A percentile compares a stretch with the other conserved stretches of the same genome.
Evolutionary conservation across 1,140 invertebrate genomes (phyloP).

Genomic region (Dermatophagoides farinae): DNA sequence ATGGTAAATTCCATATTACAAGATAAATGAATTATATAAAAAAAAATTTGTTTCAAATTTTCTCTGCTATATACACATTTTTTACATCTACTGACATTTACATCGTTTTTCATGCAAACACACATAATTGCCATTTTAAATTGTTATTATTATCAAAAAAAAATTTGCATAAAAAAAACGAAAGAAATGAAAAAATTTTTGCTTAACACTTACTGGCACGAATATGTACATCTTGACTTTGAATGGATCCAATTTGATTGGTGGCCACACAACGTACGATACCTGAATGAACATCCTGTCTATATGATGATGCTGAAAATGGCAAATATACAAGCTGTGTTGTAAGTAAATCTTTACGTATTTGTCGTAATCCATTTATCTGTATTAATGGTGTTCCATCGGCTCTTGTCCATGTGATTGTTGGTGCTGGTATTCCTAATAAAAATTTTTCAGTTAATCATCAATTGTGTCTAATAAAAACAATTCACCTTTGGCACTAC

Average conservation of each 20-base stretch:
- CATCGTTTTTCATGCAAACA: too few species aligned
- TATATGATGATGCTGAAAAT: conserved; percentile 21
- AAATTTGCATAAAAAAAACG: too few species aligned
- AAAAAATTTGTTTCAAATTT: too few species aligned
- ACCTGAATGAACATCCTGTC: conserved; percentile 22
- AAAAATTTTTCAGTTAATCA: background rate
- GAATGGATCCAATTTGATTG: conserved; percentile 26
- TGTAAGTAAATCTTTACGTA: conserved; percentile 15
- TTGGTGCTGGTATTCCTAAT: conserved; percentile 17
- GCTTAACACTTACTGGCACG: conserved; percentile 25
- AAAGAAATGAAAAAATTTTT: background rate
- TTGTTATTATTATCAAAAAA: too few species aligned
- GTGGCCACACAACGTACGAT: conserved; percentile 26
- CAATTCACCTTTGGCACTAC: conserved; percentile 50
- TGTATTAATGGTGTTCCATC: conserved; percentile 17
- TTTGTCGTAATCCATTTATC: conserved; percentile 18
- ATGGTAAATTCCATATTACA: too few species aligned
- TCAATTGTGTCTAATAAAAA: background rate
- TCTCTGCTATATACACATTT: too few species aligned
- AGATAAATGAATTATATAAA: too few species aligned
- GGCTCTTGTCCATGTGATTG: conserved; percentile 17
- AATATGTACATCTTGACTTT: conserved; percentile 26
- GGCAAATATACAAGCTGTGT: conserved; percentile 28
- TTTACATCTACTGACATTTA: too few species aligned
- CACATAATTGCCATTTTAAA: too few species aligned